Conservation (phyloP, 2,797 vertebrate genomes). For the Petrocephalus sullivani region DNA sequence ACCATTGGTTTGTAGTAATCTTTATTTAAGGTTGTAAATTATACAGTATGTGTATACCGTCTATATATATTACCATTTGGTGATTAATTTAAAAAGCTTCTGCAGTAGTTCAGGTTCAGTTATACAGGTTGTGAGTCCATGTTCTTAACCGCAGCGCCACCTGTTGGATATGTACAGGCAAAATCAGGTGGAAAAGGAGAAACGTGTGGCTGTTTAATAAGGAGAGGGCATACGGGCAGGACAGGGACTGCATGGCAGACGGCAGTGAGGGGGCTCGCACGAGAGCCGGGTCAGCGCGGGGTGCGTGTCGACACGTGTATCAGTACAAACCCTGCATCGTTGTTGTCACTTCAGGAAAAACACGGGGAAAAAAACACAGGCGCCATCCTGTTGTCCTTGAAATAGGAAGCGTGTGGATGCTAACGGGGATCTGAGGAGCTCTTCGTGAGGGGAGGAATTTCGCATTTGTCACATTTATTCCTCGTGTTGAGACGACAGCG, state of each 20-base stretch:
- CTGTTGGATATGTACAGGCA: background rate
- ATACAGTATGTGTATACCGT: background rate
- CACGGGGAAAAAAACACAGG: background rate
- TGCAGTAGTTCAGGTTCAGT: background rate
- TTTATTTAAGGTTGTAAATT: background rate
- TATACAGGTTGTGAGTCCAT: background rate
- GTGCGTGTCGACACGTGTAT: background rate
- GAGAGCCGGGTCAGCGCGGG: background rate
- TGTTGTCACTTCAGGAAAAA: background rate
- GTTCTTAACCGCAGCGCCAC: background rate
- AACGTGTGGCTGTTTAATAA: background rate
- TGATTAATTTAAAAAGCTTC: background rate
- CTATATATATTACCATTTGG: background rate
- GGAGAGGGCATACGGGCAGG: background rate
- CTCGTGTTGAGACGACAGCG: constrained; percentile 44
- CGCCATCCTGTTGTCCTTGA: background rate
- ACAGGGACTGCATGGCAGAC: background rate
- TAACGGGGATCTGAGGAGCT: constrained; percentile 36
- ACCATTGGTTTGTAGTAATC: background rate
- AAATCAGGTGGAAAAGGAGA: background rate
- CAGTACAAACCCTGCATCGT: background rate
- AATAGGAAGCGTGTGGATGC: background rate
- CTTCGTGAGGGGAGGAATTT: constrained; percentile 56
- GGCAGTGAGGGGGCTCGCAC: background rate
- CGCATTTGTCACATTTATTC: constrained; percentile 65